Evolutionary conservation across 2,888 invertebrate genomes (phyloP), one percentile per base, ranked within the genome.

Genomic region (Tyria jacobaeae): DNA sequence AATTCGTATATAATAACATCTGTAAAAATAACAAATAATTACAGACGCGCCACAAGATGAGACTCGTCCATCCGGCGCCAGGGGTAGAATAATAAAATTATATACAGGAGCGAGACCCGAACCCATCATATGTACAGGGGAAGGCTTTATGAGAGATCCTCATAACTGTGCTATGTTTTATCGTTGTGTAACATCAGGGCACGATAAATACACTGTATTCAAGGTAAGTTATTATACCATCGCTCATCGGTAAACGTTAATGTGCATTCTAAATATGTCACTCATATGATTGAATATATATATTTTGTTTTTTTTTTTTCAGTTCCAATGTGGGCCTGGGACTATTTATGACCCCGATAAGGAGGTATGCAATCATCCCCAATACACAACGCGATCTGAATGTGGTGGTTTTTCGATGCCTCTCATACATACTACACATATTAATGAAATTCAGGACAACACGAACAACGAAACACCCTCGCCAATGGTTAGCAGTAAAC

Each of bases 101-200:
- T 90, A 93, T 71, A 87, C 92, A 0, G 91, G 90, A 15, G 64
- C 69, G 12, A 85, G 83, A 68, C 88, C 88, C 2, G 87, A 88
- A 47, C 86, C 90, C 25, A 95, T 96, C 71, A 82, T 89, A 35
- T 97, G 97, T 79, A 88, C 89, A 3, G 88, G 92, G 24, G 97
- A 97, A 86, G 97, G 97, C 25, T 96, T 96, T 70, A 95, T 96
- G 83, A 94, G 95, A 1, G 97, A 97, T 83, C 95, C 96, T n/a
- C 83, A 84, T n/a, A 95, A 97, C 80, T 97, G 97, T 81, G 93
- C 94, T 54, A 90, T 95, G 57, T 97, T 97, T 89, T 97, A 97
- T 83, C 95, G 97, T 79, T 97, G 97, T 75, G 95, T 96, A 21
- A 93, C 95, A 75, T 95, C 95, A 80, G 94, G 95, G 62, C 90